Conservation (phyloP, 2,113 vertebrate genomes). For the Hepsetus odoe region DNA sequence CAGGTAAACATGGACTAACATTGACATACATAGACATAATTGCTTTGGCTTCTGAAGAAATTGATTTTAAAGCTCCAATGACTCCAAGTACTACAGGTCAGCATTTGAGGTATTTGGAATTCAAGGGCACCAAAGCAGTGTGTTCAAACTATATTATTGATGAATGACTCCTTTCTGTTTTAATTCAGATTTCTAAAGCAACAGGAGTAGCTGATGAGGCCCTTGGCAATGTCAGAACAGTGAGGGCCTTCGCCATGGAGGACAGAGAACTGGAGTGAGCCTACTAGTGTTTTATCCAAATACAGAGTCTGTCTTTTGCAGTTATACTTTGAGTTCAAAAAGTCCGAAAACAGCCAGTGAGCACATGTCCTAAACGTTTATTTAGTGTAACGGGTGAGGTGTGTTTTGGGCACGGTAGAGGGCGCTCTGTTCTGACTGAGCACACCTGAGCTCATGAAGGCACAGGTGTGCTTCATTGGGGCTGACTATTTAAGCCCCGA, state of each 20-base stretch:
- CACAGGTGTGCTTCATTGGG: no score
- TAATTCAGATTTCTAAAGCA: constrained; percentile 84
- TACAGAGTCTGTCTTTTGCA: no score
- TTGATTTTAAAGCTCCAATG: no score
- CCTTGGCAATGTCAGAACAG: constrained; percentile 88
- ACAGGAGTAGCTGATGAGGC: constrained; percentile 89
- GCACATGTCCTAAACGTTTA: no score
- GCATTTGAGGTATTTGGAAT: neutral
- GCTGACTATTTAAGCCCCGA: no score
- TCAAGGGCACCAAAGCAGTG: neutral
- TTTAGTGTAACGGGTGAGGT: no score
- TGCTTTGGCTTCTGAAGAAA: neutral
- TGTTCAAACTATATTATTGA: neutral
- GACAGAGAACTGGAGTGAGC: constrained; percentile 78
- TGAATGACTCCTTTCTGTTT: neutral
- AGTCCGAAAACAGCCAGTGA: no score
- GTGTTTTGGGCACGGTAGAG: no score
- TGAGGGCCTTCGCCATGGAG: constrained; percentile 95
- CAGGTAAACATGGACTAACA: constrained; percentile 87
- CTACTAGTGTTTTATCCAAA: neutral
- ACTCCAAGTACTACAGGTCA: neutral
- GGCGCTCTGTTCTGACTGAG: no score
- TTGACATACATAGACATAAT: no score
- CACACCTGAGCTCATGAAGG: no score
- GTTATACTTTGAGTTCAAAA: neutral